Evolutionary conservation across 2,888 invertebrate genomes (phyloP).

Genomic region (Yponomeuta evonymella): DNA sequence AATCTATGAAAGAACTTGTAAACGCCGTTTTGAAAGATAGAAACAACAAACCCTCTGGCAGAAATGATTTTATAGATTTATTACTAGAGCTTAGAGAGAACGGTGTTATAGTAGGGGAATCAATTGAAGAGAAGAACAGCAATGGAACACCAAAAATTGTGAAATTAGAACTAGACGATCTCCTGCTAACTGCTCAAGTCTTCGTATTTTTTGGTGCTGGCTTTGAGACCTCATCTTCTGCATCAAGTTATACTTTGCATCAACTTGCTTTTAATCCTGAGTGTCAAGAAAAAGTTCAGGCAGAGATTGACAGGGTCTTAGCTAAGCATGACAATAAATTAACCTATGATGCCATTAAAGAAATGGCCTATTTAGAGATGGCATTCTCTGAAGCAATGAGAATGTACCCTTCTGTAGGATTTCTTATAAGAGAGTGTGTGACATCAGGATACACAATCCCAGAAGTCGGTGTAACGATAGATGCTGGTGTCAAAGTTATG

Average conservation of each 20-base stretch:
- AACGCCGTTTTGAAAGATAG: slow-evolving; percentile 45
- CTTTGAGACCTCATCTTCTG: slow-evolving; percentile 70
- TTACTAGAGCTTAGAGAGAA: slow-evolving; percentile 53
- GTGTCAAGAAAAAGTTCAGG: slow-evolving; percentile 55
- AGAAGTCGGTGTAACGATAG: slow-evolving; percentile 51
- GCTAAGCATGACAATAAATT: slow-evolving; percentile 48
- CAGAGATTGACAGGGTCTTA: slow-evolving; percentile 58
- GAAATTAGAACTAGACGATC: slow-evolving; percentile 48
- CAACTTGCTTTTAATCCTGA: slow-evolving; percentile 64
- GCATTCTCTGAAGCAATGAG: slow-evolving; percentile 61
- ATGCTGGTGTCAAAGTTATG: slow-evolving; percentile 46
- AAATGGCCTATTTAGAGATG: slow-evolving; percentile 59
- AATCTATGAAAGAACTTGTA: slow-evolving; percentile 43
- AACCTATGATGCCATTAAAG: slow-evolving; percentile 57
- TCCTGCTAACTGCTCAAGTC: slow-evolving; percentile 56
- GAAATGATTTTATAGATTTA: slow-evolving; percentile 62
- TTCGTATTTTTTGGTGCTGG: slow-evolving; percentile 70
- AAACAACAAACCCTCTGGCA: slow-evolving; percentile 49
- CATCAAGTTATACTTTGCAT: slow-evolving; percentile 66
- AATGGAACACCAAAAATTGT: slow-evolving; percentile 51
- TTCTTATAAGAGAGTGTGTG: slow-evolving; percentile 51
- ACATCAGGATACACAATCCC: slow-evolving; percentile 56
- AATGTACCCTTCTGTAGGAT: slow-evolving; percentile 60
- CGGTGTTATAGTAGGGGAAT: slow-evolving; percentile 54
- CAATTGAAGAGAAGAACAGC: slow-evolving; percentile 45